Conservation (phyloP, 2,888 invertebrate genomes). For the Antheraea assamensis region DNA sequence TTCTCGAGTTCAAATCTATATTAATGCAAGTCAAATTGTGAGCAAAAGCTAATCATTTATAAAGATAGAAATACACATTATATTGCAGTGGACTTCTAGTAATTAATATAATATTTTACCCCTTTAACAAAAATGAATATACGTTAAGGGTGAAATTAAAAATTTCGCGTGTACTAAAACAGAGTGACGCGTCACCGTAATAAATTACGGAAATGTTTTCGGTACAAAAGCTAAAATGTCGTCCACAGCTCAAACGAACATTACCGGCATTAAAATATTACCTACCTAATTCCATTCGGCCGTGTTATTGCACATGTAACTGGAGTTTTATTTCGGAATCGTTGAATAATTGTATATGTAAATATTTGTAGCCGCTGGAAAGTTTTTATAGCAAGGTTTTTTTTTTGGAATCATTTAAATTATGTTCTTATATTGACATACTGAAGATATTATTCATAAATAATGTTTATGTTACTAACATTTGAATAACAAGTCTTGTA, state of each 20-base stretch:
- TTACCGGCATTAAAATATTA: conserved; percentile 23
- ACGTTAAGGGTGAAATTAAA: not conserved
- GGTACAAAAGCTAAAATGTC: conserved; percentile 30
- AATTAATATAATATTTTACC: not conserved
- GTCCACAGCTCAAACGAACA: conserved; percentile 20
- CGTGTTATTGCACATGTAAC: not conserved
- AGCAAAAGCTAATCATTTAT: too few species aligned
- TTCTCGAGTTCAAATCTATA: too few species aligned
- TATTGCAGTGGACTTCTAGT: not conserved
- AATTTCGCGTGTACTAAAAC: not conserved
- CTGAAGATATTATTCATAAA: not conserved
- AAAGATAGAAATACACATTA: too few species aligned
- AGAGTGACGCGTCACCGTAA: conserved; percentile 18
- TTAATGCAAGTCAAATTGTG: too few species aligned
- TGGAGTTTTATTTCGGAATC: not conserved
- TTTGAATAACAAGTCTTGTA: not conserved
- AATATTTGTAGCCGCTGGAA: not conserved
- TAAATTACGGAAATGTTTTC: conserved; percentile 28
- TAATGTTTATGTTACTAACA: not conserved
- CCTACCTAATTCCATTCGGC: conserved; percentile 2
- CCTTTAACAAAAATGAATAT: not conserved
- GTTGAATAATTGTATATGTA: not conserved
- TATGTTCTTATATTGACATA: not conserved
- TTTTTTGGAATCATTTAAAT: not conserved
- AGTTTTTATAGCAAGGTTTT: too few species aligned